phyloP scores from a whole-genome alignment of 2,888 invertebrate species.

The Drosophila mercatorum region DNA sequence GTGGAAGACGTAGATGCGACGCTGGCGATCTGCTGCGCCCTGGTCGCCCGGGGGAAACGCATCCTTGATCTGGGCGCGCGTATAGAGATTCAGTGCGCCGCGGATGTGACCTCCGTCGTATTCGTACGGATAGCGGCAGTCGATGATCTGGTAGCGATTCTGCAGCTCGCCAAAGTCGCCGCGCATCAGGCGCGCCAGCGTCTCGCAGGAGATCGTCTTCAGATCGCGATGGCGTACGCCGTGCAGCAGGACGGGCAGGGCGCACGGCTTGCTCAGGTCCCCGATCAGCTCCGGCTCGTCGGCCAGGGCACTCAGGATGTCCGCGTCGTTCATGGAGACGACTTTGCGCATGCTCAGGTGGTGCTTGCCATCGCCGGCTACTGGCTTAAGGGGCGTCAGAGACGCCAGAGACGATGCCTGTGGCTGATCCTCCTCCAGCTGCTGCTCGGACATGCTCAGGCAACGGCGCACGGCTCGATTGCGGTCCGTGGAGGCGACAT shows the following conservation, averaged over 20 bases:
- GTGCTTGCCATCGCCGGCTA: slow-evolving; percentile 29
- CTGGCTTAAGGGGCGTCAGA: slow-evolving; percentile 38
- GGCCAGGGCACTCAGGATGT: slow-evolving; percentile 89
- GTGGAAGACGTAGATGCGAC: slow-evolving; percentile 95
- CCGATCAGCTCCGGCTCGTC: slow-evolving; percentile 91
- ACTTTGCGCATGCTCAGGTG: slow-evolving; percentile 86
- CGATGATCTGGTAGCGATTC: slow-evolving; percentile 90
- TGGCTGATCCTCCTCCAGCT: slow-evolving; percentile 1
- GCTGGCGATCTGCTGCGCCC: slow-evolving; percentile 79
- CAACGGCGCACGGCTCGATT: slow-evolving; percentile 84
- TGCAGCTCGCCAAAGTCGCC: slow-evolving; percentile 89
- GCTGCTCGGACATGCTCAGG: slow-evolving; percentile 85
- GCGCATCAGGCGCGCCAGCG: slow-evolving; percentile 89
- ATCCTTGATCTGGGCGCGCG: slow-evolving; percentile 89
- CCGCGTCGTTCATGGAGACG: slow-evolving; percentile 91
- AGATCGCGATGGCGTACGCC: slow-evolving; percentile 91
- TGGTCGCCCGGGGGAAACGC: slow-evolving; percentile 84
- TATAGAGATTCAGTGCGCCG: slow-evolving; percentile 93
- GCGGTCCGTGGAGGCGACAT: slow-evolving; percentile 40
- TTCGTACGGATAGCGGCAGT: slow-evolving; percentile 98
- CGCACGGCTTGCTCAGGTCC: slow-evolving; percentile 91
- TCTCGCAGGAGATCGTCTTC: slow-evolving; percentile 90
- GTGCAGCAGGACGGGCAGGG: slow-evolving; percentile 87
- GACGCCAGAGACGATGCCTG: background rate
- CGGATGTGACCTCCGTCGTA: slow-evolving; percentile 95